Evolutionary conservation across 2,113 vertebrate species (phyloP).

Genomic region (Erythrolamprus reginae): DNA sequence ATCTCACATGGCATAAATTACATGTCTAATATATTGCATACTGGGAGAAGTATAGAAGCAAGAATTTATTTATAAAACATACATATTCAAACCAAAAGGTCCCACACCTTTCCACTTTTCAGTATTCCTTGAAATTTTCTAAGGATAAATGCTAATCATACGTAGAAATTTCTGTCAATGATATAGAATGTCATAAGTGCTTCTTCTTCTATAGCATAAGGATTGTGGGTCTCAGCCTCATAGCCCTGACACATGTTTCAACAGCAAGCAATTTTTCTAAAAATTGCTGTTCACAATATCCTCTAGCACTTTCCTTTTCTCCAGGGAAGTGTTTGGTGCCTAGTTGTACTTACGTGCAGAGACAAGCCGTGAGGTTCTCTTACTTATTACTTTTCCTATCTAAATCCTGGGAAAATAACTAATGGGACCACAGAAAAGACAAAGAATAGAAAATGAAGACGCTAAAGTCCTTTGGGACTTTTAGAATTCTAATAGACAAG

Average conservation of each 20-base stretch:
- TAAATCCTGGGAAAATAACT: constrained; percentile 31
- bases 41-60: constrained; percentile 22
- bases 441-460: background rate
- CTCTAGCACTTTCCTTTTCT: constrained; percentile 31
- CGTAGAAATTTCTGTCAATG: constrained; percentile 8
- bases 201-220: constrained; percentile 24
- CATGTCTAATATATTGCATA: constrained; percentile 51
- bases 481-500: background rate
- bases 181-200: constrained; percentile 35
- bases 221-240: constrained; percentile 19
- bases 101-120: constrained; percentile 33
- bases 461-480: background rate
- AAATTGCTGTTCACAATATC: constrained; percentile 41
- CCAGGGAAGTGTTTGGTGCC: constrained; percentile 27
- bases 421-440: background rate
- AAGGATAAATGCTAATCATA: constrained; percentile 23
- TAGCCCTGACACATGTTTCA: constrained; percentile 33
- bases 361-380: constrained; percentile 36
- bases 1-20: constrained; percentile 58
- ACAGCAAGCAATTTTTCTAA: constrained; percentile 52
- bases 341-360: constrained; percentile 44
- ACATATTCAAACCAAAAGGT: constrained; percentile 46
- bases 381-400: constrained; percentile 40
- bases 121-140: constrained; percentile 50
- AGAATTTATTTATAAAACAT: constrained; percentile 54